Conservation (phyloP, 2,797 vertebrate genomes). For the Pelochelys cantorii region DNA sequence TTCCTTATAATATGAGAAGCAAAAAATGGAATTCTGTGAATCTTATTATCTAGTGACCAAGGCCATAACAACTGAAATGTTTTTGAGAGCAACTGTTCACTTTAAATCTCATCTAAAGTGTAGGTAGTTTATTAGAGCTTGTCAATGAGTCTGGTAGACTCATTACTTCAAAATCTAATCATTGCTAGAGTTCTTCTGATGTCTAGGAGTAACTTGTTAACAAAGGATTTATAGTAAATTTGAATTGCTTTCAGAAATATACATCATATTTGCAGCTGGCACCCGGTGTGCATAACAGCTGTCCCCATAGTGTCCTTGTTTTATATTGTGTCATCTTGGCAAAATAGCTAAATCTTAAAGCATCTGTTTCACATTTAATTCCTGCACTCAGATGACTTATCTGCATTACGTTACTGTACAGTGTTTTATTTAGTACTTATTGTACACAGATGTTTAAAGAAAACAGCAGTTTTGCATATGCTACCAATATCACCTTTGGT, state of each 20-base stretch:
- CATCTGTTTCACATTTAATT: conserved; percentile 72
- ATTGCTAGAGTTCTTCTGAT: conserved; percentile 51
- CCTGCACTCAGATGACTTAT: conserved; percentile 53
- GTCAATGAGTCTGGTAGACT: conserved; percentile 5
- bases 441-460: conserved; percentile 31
- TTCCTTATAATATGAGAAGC: conserved; percentile 19
- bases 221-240: conserved; percentile 51
- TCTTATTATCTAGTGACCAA: not conserved
- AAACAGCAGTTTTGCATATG: not conserved
- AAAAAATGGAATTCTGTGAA: not conserved
- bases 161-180: conserved; percentile 30
- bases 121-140: not conserved
- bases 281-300: conserved; percentile 53
- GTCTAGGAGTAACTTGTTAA: conserved; percentile 43
- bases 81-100: conserved; percentile 26
- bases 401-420: conserved; percentile 33
- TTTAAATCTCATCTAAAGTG: not conserved
- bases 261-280: conserved; percentile 63
- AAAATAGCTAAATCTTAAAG: conserved; percentile 64
- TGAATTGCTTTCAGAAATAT: conserved; percentile 60
- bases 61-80: conserved; percentile 24
- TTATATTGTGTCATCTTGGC: conserved; percentile 31
- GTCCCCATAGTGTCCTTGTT: conserved; percentile 50
- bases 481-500: not conserved
- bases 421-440: conserved; percentile 66